phyloP scores from a whole-genome alignment of 37 sponge, comb jelly and placozoan genomes.

The Ianthella basta region DNA sequence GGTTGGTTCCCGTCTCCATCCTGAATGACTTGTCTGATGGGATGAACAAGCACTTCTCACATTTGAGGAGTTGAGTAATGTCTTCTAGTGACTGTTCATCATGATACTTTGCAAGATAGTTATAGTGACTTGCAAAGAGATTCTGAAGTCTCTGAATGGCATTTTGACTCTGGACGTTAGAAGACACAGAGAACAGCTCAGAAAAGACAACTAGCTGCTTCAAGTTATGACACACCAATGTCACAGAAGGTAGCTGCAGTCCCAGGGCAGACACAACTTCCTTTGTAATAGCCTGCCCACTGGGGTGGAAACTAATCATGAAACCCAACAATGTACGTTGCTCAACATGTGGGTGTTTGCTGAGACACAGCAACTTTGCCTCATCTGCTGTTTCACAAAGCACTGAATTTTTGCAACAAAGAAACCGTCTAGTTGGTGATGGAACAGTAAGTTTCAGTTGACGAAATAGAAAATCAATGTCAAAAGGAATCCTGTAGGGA shows the following conservation, averaged over 20 bases:
- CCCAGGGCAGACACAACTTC: background rate
- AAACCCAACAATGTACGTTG: background rate
- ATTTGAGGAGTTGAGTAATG: background rate
- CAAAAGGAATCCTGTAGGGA: background rate
- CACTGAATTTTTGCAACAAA: background rate
- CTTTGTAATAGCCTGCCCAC: background rate
- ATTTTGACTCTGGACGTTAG: background rate
- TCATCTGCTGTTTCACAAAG: slow-evolving; percentile 15
- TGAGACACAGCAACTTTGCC: background rate
- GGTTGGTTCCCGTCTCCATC: background rate
- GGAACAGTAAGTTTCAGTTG: background rate
- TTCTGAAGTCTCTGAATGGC: background rate
- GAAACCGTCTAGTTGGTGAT: background rate
- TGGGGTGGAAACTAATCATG: too few relatives aligned
- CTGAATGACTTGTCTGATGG: background rate
- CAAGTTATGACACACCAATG: background rate
- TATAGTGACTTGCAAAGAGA: background rate
- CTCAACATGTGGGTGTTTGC: background rate
- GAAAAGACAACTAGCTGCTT: background rate
- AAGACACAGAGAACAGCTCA: background rate
- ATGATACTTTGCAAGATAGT: too few relatives aligned
- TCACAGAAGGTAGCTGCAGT: background rate
- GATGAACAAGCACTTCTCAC: background rate
- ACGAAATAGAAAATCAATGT: background rate
- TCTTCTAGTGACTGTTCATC: background rate